These are phyloP conservation scores for Apis cerana DNA, from an alignment of 1,140 invertebrate genomes.

Conservation along the genomic window DNA sequence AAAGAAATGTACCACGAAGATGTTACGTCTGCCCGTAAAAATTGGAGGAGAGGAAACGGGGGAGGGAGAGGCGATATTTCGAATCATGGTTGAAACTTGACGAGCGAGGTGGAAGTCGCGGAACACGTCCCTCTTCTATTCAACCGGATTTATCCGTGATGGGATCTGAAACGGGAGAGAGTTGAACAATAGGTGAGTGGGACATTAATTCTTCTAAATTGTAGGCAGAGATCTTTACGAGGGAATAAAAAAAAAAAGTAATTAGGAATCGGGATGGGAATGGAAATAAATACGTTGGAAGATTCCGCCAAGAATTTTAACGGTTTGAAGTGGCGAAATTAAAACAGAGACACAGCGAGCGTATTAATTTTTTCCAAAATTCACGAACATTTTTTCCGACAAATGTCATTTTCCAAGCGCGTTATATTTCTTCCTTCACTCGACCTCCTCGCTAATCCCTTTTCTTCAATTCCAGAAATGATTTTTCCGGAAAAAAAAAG, in stretches of 20 bases:
- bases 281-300: too few species aligned
- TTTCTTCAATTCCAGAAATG: too few species aligned
- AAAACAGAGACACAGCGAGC: too few species aligned
- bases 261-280: too few species aligned
- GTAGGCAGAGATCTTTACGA: neutral
- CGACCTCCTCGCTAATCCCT: too few species aligned
- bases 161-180: neutral
- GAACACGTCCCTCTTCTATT: neutral
- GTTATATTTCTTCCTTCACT: too few species aligned
- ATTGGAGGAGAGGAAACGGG: neutral
- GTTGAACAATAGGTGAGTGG: neutral
- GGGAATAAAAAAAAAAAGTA: too few species aligned
- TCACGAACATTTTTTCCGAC: too few species aligned
- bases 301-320: too few species aligned
- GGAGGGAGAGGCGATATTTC: conserved; percentile 18
- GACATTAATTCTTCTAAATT: neutral
- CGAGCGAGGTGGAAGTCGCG: neutral
- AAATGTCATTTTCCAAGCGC: too few species aligned
- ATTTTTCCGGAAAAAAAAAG: neutral
- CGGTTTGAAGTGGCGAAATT: too few species aligned
- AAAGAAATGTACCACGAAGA: conserved; percentile 44
- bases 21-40: conserved; percentile 23
- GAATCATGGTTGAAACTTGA: conserved; percentile 10
- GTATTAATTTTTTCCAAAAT: too few species aligned
- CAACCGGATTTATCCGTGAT: neutral